phyloP scores from a whole-genome alignment of 2,113 vertebrate species.

The Perca flavescens region DNA sequence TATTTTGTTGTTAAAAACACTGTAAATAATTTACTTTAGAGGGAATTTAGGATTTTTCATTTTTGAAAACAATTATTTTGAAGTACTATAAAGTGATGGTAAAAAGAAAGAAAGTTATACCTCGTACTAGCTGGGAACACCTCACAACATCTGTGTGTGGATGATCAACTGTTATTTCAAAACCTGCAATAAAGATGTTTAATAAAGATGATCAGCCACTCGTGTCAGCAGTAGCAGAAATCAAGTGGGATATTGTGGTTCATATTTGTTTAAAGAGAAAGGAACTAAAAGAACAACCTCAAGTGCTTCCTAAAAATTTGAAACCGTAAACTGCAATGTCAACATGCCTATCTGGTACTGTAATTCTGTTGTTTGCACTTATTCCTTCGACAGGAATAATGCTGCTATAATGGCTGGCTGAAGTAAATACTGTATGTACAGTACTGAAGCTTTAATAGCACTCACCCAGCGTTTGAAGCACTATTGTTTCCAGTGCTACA shows the following conservation, averaged over 20 bases:
- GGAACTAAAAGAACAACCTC: neutral
- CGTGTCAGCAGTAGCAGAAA: neutral
- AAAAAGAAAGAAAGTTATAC: conserved; percentile 77
- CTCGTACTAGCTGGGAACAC: conserved; percentile 99
- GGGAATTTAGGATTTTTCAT: neutral
- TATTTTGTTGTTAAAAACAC: neutral
- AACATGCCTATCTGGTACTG: neutral
- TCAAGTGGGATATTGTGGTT: neutral
- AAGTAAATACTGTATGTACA: no score
- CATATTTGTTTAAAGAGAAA: neutral
- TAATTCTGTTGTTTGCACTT: neutral
- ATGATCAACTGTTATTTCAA: conserved; percentile 99
- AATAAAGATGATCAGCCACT: conserved; percentile 1
- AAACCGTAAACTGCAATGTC: neutral
- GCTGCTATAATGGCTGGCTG: neutral
- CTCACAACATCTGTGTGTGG: conserved; percentile 99
- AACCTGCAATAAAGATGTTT: conserved; percentile 86
- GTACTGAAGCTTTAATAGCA: conserved; percentile 31
- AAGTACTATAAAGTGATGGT: neutral
- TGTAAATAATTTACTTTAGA: neutral
- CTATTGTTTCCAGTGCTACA: conserved; percentile 98
- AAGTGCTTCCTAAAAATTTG: neutral
- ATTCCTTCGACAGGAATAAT: neutral
- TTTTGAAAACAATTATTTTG: neutral
- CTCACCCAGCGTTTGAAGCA: conserved; percentile 99